Percentiles rank a stretch among this genome's conserved stretches.
These are phyloP conservation scores for Gryllus bimaculatus DNA, from an alignment of 1,140 invertebrate genomes.

Conservation along the genomic window DNA sequence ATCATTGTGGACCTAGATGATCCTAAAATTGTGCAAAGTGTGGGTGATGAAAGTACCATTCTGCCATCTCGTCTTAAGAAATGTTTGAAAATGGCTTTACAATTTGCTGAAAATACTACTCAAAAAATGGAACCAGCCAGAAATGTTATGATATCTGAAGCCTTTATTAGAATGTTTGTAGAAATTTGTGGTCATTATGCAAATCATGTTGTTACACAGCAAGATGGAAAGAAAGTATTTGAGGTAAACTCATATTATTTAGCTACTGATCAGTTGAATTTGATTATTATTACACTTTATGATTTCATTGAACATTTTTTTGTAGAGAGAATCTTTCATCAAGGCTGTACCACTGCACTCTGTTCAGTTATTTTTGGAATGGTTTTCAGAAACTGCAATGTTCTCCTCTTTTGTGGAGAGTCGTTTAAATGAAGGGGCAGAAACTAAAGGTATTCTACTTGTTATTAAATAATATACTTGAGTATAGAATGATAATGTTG, in stretches of 20 bases:
- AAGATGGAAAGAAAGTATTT: constrained; percentile 41
- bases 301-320: constrained; percentile 22
- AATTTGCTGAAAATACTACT: constrained; percentile 43
- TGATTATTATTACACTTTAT: constrained; percentile 11
- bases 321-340: constrained; percentile 32
- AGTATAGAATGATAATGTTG: too few relatives aligned
- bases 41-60: constrained; percentile 54
- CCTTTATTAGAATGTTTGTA: constrained; percentile 56
- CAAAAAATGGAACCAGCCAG: constrained; percentile 29
- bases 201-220: constrained; percentile 39
- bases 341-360: constrained; percentile 15
- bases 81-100: constrained; percentile 49
- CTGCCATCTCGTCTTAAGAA: constrained; percentile 49
- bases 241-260: constrained; percentile 32
- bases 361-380: constrained; percentile 51
- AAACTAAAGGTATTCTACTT: constrained; percentile 15
- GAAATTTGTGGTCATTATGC: constrained; percentile 51
- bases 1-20: constrained; percentile 56
- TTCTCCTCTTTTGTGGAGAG: constrained; percentile 45
- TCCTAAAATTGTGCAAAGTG: constrained; percentile 39
- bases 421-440: constrained; percentile 23
- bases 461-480: too few relatives aligned
- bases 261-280: background rate
- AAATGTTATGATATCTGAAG: constrained; percentile 56
- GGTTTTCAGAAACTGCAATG: constrained; percentile 78